A percentile compares a stretch with the other conserved stretches of the same genome.
Evolutionary conservation across 2,888 invertebrate genomes (phyloP).

Genomic region (Mythimna loreyi): DNA sequence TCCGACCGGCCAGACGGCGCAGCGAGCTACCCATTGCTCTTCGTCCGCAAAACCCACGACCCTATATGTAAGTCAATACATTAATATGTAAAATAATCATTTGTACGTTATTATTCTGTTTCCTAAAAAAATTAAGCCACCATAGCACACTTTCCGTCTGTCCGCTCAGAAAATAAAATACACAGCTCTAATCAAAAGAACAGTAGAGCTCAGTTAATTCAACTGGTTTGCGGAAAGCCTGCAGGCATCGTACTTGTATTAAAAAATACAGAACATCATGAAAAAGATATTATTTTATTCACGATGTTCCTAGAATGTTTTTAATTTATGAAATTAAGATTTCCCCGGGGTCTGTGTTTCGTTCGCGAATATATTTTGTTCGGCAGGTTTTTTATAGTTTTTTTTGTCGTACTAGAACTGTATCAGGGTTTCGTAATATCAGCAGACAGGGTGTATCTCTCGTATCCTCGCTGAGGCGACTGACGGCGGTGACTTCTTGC

Average conservation of each 20-base stretch:
- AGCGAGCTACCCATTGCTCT: too few species aligned
- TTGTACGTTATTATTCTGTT: background rate
- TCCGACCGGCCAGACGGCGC: too few species aligned
- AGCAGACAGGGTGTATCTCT: background rate
- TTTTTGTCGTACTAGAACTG: background rate
- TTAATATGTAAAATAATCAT: too few species aligned
- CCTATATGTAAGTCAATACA: too few species aligned
- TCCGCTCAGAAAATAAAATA: constrained; percentile 13
- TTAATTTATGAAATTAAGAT: constrained; percentile 61
- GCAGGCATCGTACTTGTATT: constrained; percentile 28
- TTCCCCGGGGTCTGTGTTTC: constrained; percentile 46
- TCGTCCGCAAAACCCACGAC: too few species aligned
- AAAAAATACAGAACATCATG: constrained; percentile 31
- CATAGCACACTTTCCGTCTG: background rate
- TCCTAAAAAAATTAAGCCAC: constrained; percentile 14
- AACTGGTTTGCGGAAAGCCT: constrained; percentile 33
- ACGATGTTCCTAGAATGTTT: constrained; percentile 48
- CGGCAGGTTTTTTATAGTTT: constrained; percentile 10
- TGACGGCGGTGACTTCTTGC: too few species aligned
- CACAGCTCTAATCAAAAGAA: constrained; percentile 20
- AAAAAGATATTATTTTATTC: constrained; percentile 52
- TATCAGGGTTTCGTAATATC: background rate
- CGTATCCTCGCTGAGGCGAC: too few species aligned
- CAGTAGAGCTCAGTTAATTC: constrained; percentile 25
- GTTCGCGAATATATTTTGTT: constrained; percentile 20